A percentile compares a stretch with the other conserved stretches of the same genome.
Conservation (phyloP, 2,888 invertebrate species). For the Plemyria rubiginata region DNA sequence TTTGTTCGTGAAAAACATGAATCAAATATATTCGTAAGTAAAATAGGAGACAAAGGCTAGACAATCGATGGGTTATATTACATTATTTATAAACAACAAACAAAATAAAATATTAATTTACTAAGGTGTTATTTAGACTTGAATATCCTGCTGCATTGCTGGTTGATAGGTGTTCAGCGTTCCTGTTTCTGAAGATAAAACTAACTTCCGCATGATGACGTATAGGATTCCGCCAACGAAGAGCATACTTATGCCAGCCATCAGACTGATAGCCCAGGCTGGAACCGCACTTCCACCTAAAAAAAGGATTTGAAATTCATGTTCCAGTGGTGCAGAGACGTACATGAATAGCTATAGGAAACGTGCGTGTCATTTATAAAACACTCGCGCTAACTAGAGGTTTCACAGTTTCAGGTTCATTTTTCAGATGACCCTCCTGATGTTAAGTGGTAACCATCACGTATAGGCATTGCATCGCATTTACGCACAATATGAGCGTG, state of each 20-base stretch:
- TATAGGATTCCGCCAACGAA: conserved; percentile 89
- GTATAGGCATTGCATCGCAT: too few species aligned
- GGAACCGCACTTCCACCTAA: conserved; percentile 89
- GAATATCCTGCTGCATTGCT: conserved; percentile 82
- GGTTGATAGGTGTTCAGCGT: conserved; percentile 82
- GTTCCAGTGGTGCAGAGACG: too few species aligned
- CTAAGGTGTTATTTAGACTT: conserved; percentile 29
- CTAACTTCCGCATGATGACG: conserved; percentile 87
- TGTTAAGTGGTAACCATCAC: too few species aligned
- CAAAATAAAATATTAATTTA: neutral
- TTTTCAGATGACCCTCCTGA: too few species aligned
- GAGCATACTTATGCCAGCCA: conserved; percentile 89
- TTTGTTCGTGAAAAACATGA: neutral
- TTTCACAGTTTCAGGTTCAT: too few species aligned
- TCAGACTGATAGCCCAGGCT: conserved; percentile 90
- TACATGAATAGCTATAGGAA: too few species aligned
- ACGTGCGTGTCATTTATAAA: too few species aligned
- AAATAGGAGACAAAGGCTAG: neutral
- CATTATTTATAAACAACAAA: neutral
- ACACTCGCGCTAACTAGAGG: too few species aligned
- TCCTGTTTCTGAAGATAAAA: conserved; percentile 83
- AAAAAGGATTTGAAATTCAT: conserved; percentile 27
- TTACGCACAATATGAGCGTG: too few species aligned
- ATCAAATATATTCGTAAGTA: too few species aligned
- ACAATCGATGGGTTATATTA: neutral